Evolutionary conservation across 2,888 invertebrate species (phyloP).

Genomic region (Xestia xanthographa): DNA sequence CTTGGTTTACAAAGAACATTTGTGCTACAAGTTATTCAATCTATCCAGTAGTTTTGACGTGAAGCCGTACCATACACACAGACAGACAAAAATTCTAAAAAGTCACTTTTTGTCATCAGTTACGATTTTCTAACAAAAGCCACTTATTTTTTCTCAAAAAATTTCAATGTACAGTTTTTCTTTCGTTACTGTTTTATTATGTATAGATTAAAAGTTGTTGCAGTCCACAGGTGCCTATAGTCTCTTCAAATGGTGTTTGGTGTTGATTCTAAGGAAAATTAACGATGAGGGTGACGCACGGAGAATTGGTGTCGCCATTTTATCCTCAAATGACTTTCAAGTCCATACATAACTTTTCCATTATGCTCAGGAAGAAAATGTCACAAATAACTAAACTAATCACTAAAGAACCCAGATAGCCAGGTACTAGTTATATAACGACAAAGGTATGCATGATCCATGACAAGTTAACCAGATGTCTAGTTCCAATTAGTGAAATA

Average conservation of each 20-base stretch:
- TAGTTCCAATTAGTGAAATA: constrained; percentile 48
- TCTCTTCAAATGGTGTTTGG: neutral
- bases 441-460: constrained; percentile 22
- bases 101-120: too few relatives aligned
- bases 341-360: neutral
- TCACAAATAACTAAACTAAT: neutral
- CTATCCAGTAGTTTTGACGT: too few relatives aligned
- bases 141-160: too few relatives aligned
- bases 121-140: too few relatives aligned
- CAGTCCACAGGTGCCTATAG: neutral
- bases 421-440: neutral
- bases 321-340: constrained; percentile 20
- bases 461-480: constrained; percentile 43
- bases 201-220: neutral
- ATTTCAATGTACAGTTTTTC: too few relatives aligned
- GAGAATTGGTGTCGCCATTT: constrained; percentile 1
- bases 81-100: too few relatives aligned
- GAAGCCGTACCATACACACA: too few relatives aligned
- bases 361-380: neutral
- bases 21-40: too few relatives aligned
- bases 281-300: constrained; percentile 27
- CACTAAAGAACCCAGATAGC: neutral
- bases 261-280: constrained; percentile 12
- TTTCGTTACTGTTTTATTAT: too few relatives aligned
- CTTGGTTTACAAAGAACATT: too few relatives aligned